phyloP scores from a whole-genome alignment of 1,140 invertebrate genomes.

The Drosophila arizonae region DNA sequence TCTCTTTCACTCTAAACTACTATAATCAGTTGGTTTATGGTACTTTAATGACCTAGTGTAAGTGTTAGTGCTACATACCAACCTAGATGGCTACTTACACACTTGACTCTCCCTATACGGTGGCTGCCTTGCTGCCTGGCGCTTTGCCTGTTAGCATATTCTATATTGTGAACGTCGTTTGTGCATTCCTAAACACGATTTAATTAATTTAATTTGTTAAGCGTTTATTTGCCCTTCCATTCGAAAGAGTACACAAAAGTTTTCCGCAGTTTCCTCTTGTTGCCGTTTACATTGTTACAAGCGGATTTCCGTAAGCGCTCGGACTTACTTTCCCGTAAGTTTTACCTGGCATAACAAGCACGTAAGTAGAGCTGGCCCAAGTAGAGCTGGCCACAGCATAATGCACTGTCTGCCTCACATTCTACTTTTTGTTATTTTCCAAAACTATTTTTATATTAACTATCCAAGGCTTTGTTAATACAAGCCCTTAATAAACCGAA shows the following conservation, averaged over 20 bases:
- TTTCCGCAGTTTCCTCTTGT: not conserved
- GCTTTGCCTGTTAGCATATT: not conserved
- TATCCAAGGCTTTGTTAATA: constrained; percentile 21
- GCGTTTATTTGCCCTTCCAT: constrained; percentile 3
- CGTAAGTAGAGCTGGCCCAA: constrained; percentile 4
- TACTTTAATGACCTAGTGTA: no score
- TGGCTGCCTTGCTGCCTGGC: no score
- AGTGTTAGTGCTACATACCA: no score
- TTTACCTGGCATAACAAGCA: constrained; percentile 18
- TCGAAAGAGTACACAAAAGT: not conserved
- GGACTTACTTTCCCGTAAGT: constrained; percentile 13
- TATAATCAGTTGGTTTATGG: no score
- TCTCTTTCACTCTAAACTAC: no score
- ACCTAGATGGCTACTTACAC: no score
- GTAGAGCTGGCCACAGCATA: constrained; percentile 16
- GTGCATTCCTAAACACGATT: constrained; percentile 17
- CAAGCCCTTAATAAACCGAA: constrained; percentile 20
- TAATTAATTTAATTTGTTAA: constrained; percentile 27
- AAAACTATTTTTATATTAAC: constrained; percentile 3
- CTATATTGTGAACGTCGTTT: not conserved
- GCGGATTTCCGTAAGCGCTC: constrained; percentile 26
- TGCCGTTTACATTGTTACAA: constrained; percentile 8
- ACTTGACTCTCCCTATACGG: no score
- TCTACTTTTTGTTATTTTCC: not conserved
- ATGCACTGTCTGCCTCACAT: constrained; percentile 4